A percentile compares a stretch with the other conserved stretches of the same genome.
Conservation (phyloP, 2,113 vertebrate genomes). For the Rafetus swinhoei region DNA sequence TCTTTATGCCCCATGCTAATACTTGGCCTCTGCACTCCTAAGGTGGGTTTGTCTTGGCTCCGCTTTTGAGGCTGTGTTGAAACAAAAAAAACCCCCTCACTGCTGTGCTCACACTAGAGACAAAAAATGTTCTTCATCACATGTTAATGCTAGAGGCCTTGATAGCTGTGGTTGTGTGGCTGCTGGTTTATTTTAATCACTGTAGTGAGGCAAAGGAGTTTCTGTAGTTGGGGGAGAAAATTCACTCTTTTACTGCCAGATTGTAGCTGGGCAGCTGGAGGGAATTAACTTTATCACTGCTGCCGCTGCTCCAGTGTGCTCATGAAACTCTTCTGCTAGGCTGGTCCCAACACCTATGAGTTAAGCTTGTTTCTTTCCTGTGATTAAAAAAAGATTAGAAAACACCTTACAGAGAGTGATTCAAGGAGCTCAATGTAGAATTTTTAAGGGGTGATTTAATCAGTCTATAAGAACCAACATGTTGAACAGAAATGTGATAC, state of each 20-base stretch:
- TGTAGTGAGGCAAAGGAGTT: neutral
- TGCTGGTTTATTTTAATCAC: neutral
- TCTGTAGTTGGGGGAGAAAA: neutral
- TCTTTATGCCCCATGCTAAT: neutral
- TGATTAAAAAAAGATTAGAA: neutral
- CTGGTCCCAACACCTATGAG: neutral
- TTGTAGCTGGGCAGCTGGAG: neutral
- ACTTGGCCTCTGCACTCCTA: neutral
- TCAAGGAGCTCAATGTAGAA: neutral
- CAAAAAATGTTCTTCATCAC: neutral
- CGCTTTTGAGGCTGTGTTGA: neutral
- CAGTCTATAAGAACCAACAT: neutral
- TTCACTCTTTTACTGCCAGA: neutral
- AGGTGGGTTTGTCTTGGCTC: neutral
- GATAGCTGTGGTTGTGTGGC: neutral
- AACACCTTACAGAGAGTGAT: neutral
- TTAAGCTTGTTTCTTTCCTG: conserved; percentile 29
- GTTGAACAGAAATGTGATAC: neutral
- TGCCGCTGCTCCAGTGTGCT: neutral
- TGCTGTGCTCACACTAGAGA: neutral
- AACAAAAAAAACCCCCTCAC: neutral
- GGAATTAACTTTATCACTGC: conserved; percentile 23
- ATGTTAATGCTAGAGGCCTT: neutral
- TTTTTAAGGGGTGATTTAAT: neutral
- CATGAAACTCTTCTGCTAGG: neutral